Base-by-base conservation (phyloP, 2,888 invertebrate species). In the Drosophila incognita region DNA sequence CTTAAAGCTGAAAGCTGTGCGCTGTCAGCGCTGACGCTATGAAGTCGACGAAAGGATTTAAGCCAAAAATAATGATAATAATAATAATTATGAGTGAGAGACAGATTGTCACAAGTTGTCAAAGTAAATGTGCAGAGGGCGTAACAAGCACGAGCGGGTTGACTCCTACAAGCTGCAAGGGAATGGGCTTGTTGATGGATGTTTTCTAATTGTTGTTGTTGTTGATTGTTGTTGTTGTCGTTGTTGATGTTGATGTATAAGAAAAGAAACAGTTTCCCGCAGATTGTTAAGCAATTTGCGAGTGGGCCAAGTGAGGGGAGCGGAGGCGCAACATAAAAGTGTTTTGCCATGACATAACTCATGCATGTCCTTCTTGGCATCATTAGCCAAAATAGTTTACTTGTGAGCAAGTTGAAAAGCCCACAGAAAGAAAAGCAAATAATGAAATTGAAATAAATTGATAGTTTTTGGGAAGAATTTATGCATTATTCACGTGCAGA, bases 81-180 rank as follows among this genome's bases (percentile, higher is more conserved):
- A 73, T 71, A 29, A 73, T 73, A 56, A 75, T 64, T 66, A 75
- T 79, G 81, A 83, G 86, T 87, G 83, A 79, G 76, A 71, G 86
- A 80, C 84, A 87, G 84, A 83, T 83, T 88, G 88, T 87, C 86
- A 85, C 83, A 79, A 87, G 81, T 79, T 83, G 86, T 85, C 86
- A 83, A 68, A 70, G 53, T 74, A 60, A 74, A 68, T 77, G 68
- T 64, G 74, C 65, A 59, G 48, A 56, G 60, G 58, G 65, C 67
- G 74, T 57, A 63, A 74, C 65, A 75, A 75, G 62, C 46, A 42
- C 27, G 21, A 46, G 56, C 18, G 35, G 42, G 21, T 42, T 42
- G 42, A 2, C 42, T 21, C 21, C 21, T 5, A 42, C 2, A 42
- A 21, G 24, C 24, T 24, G 46, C 24, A 46, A 15, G 21, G 46